A percentile compares a stretch with the other conserved stretches of the same genome.
These are phyloP conservation scores for Isichthys henryi DNA, from an alignment of 2,113 vertebrate species.

Conservation along the genomic window DNA sequence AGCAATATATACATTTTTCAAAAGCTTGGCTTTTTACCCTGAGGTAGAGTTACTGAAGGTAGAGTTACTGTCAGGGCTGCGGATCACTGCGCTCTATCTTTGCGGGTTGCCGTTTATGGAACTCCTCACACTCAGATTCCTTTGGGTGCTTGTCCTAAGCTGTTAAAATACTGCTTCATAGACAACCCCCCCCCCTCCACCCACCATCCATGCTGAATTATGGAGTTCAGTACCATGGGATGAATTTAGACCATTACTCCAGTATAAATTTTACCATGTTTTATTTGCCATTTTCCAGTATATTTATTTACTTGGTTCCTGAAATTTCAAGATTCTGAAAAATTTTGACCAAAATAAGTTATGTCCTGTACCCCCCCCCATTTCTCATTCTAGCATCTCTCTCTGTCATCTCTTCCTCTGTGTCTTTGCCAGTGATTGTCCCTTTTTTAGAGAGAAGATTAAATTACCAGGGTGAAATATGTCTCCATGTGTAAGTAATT, in stretches of 20 bases:
- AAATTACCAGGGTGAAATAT: constrained; percentile 36
- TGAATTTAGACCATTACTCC: background rate
- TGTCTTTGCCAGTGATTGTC: constrained; percentile 13
- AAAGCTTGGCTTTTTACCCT: background rate
- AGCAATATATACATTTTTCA: background rate
- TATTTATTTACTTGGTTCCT: background rate
- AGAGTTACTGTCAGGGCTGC: no score
- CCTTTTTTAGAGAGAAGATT: constrained; percentile 27
- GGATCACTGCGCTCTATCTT: background rate
- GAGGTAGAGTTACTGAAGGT: background rate
- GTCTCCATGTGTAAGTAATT: constrained; percentile 37
- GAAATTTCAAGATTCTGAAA: background rate
- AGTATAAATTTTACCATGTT: background rate
- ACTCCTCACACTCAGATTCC: background rate
- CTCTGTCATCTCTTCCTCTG: constrained; percentile 29
- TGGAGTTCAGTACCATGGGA: background rate
- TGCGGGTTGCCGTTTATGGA: background rate
- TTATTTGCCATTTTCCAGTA: background rate
- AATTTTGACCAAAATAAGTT: background rate
- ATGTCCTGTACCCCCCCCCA: background rate
- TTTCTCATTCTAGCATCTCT: constrained; percentile 22
- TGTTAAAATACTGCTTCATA: background rate
- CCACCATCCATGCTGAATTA: background rate
- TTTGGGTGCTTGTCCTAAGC: background rate
- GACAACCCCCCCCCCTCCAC: background rate